Evolutionary conservation across 2,888 invertebrate species (phyloP).

Genomic region (Plagiodera versicolora): DNA sequence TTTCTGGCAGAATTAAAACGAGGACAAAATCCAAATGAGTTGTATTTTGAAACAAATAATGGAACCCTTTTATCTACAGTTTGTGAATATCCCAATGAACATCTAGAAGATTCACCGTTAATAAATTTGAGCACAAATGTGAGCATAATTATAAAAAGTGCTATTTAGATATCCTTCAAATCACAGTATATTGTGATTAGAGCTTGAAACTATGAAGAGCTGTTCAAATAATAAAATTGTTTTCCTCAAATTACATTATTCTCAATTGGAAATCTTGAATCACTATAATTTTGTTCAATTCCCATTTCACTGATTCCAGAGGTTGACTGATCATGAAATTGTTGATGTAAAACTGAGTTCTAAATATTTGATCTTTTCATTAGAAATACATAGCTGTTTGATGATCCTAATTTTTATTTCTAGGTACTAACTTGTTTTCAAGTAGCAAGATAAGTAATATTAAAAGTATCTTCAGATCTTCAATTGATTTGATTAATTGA

Average conservation of each 20-base stretch:
- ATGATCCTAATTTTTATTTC: not conserved
- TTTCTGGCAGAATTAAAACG: constrained; percentile 17
- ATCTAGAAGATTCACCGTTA: constrained; percentile 51
- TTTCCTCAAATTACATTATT: no score
- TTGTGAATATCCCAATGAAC: constrained; percentile 40
- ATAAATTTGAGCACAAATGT: constrained; percentile 43
- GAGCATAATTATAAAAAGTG: no score
- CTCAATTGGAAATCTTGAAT: no score
- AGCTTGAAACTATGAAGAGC: no score
- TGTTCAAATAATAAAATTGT: no score
- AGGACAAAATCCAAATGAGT: constrained; percentile 13
- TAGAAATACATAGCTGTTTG: not conserved
- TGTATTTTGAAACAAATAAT: constrained; percentile 18
- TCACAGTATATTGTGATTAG: no score
- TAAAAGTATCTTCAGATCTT: not conserved
- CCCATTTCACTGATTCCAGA: no score
- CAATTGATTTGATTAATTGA: not conserved
- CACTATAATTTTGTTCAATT: no score
- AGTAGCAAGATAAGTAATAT: not conserved
- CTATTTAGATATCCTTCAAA: no score
- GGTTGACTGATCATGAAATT: no score
- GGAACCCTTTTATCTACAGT: constrained; percentile 20
- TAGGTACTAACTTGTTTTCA: not conserved
- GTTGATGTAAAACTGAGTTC: no score
- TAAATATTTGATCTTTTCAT: not conserved